Evolutionary conservation across 2,797 vertebrate species (phyloP).

Genomic region (Trachurus trachurus): DNA sequence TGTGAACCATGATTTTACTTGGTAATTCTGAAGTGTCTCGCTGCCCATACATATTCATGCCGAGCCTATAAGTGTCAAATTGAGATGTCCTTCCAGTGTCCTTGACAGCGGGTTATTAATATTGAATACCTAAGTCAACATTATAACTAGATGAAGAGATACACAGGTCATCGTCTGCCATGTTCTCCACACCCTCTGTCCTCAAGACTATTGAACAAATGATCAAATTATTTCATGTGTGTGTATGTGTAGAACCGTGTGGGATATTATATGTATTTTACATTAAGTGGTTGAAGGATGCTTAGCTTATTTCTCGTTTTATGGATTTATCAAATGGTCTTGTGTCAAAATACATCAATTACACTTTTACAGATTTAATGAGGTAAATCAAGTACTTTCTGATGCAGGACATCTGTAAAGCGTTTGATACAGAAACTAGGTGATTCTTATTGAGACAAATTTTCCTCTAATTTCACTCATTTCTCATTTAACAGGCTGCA

Average conservation of each 20-base stretch:
- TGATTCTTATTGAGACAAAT: slow-evolving; percentile 29
- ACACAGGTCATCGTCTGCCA: slow-evolving; percentile 67
- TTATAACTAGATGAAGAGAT: slow-evolving; percentile 63
- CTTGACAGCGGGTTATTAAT: slow-evolving; percentile 85
- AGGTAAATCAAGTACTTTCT: slow-evolving; percentile 3
- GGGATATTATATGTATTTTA: background rate
- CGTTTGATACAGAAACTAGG: slow-evolving; percentile 7
- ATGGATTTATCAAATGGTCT: slow-evolving; percentile 6
- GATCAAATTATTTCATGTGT: slow-evolving; percentile 37
- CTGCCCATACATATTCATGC: slow-evolving; percentile 83
- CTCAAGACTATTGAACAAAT: slow-evolving; percentile 57
- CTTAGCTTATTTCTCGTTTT: slow-evolving; percentile 9
- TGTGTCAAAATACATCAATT: slow-evolving; percentile 10
- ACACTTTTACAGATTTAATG: background rate
- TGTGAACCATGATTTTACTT: slow-evolving; percentile 81
- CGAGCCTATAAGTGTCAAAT: slow-evolving; percentile 78
- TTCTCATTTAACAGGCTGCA: slow-evolving; percentile 49
- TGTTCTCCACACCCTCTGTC: slow-evolving; percentile 34
- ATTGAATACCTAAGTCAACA: slow-evolving; percentile 80
- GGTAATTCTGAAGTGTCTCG: slow-evolving; percentile 76
- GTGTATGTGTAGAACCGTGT: background rate
- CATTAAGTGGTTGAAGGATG: background rate
- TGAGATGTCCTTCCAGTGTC: slow-evolving; percentile 83
- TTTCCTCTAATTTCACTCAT: slow-evolving; percentile 40
- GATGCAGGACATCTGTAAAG: background rate